phyloP scores from a whole-genome alignment of 2,797 vertebrate species.

The Potorous gilbertii region DNA sequence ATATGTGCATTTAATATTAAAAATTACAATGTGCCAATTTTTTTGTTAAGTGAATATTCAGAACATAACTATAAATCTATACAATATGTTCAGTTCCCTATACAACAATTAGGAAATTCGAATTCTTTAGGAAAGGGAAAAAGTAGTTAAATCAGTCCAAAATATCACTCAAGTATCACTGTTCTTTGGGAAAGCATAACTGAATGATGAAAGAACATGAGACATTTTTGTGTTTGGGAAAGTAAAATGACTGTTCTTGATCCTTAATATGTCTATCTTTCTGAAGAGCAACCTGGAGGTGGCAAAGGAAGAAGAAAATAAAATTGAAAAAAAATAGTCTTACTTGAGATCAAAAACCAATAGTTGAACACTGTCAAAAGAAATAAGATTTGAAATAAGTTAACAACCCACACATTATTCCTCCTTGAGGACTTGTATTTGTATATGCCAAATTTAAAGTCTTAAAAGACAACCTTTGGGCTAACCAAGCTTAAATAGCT shows the following conservation, averaged over 20 bases:
- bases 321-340: constrained; percentile 18
- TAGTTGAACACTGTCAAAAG: constrained; percentile 3
- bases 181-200: not conserved
- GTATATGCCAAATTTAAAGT: not conserved
- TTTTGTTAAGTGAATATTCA: constrained; percentile 45
- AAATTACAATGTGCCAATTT: constrained; percentile 38
- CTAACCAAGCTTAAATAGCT: constrained; percentile 31
- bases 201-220: constrained; percentile 25
- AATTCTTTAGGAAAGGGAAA: constrained; percentile 44
- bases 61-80: constrained; percentile 35
- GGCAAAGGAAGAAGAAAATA: not conserved
- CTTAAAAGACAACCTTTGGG: not conserved
- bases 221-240: not conserved
- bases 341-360: not conserved
- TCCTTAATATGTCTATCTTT: constrained; percentile 15
- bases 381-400: not conserved
- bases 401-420: constrained; percentile 26
- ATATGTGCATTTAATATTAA: constrained; percentile 53
- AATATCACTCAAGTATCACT: not conserved
- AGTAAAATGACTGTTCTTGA: not conserved
- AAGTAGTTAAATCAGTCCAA: not conserved
- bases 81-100: constrained; percentile 43
- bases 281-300: not conserved
- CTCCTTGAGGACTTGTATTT: constrained; percentile 33
- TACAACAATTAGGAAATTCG: not conserved